Percentiles rank a stretch among this genome's conserved stretches.
phyloP scores from a whole-genome alignment of 2,888 invertebrate genomes.

The Nemurella pictetii region DNA sequence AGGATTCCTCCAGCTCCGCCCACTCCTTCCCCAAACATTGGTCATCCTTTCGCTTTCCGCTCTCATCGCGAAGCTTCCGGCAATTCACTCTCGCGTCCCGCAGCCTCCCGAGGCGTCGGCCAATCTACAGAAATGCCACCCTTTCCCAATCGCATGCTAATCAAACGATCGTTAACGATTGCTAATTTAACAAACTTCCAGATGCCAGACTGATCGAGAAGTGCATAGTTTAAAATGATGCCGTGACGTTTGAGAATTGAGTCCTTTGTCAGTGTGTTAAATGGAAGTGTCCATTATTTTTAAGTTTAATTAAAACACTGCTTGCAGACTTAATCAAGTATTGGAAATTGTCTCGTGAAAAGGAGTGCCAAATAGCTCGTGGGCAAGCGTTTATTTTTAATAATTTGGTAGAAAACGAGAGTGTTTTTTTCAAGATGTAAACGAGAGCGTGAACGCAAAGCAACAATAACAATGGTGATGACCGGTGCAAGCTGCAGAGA shows the following conservation, averaged over 20 bases:
- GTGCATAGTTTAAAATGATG: neutral
- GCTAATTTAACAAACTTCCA: neutral
- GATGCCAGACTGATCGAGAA: neutral
- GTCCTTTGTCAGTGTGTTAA: neutral
- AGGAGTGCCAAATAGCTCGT: neutral
- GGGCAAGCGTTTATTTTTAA: neutral
- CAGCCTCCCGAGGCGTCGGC: neutral
- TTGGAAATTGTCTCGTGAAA: neutral
- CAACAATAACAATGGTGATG: neutral
- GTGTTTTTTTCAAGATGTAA: neutral
- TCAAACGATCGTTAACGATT: neutral
- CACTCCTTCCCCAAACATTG: conserved; percentile 22
- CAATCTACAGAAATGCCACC: neutral
- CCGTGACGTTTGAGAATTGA: neutral
- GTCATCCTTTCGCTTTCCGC: conserved; percentile 30
- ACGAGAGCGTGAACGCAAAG: neutral
- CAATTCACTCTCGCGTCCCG: neutral
- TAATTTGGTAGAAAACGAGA: neutral
- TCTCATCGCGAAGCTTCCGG: conserved; percentile 4
- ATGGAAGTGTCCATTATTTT: neutral
- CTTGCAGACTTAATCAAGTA: neutral
- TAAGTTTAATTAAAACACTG: neutral
- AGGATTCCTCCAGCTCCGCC: neutral
- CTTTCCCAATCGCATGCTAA: neutral
- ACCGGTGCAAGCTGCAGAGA: neutral